Conservation (phyloP, 2,797 vertebrate genomes). For the Emys orbicularis region DNA sequence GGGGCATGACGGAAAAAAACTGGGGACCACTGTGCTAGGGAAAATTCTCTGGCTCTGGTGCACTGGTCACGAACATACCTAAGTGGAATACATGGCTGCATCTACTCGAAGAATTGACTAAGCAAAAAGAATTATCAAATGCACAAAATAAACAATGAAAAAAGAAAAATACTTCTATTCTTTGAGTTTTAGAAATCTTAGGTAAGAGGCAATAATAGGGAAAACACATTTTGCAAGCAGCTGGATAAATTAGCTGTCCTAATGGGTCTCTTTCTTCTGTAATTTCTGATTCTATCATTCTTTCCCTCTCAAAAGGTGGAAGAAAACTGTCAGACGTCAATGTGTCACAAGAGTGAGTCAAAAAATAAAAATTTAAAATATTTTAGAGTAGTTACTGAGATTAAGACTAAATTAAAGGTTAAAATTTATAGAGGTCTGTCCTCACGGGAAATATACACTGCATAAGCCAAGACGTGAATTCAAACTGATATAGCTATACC, state of each 20-base stretch:
- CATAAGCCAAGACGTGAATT: neutral
- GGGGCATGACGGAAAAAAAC: too few relatives aligned
- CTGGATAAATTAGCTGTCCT: neutral
- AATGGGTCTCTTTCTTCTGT: neutral
- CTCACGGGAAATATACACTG: neutral
- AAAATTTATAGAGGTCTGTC: neutral
- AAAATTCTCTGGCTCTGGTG: too few relatives aligned
- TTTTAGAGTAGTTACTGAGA: conserved; percentile 29
- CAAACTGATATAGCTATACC: neutral
- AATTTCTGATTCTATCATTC: neutral
- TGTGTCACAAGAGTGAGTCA: neutral
- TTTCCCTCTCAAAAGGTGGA: neutral
- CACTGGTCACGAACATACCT: too few relatives aligned
- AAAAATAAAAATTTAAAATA: conserved; percentile 18
- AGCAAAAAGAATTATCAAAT: neutral
- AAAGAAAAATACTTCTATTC: neutral
- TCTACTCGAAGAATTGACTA: neutral
- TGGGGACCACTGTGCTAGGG: too few relatives aligned
- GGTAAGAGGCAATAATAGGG: neutral
- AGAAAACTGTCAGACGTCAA: conserved; percentile 32
- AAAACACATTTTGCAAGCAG: neutral
- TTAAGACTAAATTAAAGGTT: neutral
- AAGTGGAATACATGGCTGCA: neutral
- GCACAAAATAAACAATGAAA: neutral
- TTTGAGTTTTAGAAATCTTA: neutral